Conservation (phyloP, 2,113 vertebrate species). For the Emydura subglobosa region DNA sequence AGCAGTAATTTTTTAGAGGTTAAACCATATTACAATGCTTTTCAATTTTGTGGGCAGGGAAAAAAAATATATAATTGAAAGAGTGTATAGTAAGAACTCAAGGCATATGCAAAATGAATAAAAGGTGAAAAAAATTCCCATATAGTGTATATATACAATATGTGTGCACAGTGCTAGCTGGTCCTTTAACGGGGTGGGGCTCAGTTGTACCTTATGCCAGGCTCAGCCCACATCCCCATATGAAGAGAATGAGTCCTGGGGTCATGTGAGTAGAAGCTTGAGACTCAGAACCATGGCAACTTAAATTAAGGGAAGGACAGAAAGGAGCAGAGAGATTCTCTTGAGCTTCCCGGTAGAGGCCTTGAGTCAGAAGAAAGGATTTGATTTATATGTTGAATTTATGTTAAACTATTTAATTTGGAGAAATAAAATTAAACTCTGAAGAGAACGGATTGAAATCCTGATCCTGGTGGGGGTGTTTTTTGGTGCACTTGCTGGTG, state of each 20-base stretch:
- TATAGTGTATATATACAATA: not conserved
- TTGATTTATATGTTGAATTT: not conserved
- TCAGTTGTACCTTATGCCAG: not conserved
- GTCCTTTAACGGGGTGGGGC: not conserved
- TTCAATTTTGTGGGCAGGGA: not conserved
- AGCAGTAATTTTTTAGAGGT: slow-evolving; percentile 5
- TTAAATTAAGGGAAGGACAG: not conserved
- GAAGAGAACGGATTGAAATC: not conserved
- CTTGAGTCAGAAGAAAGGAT: not conserved
- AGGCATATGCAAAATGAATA: not conserved
- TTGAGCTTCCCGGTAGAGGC: not conserved
- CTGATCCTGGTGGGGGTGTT: not conserved
- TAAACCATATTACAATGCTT: not conserved
- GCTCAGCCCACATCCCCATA: not conserved
- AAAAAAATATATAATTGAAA: not conserved
- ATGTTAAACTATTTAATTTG: not conserved
- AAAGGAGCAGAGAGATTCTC: not conserved
- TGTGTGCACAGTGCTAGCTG: not conserved
- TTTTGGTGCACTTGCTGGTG: not conserved
- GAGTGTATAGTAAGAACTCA: not conserved
- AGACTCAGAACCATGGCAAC: not conserved
- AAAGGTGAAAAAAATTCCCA: not conserved
- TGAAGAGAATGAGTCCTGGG: not conserved
- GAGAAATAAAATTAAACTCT: not conserved
- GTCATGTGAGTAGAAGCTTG: not conserved